A percentile compares a stretch with the other conserved stretches of the same genome.
These are phyloP conservation scores for Lasius platythorax DNA, from an alignment of 2,888 invertebrate species.

Conservation along the genomic window DNA sequence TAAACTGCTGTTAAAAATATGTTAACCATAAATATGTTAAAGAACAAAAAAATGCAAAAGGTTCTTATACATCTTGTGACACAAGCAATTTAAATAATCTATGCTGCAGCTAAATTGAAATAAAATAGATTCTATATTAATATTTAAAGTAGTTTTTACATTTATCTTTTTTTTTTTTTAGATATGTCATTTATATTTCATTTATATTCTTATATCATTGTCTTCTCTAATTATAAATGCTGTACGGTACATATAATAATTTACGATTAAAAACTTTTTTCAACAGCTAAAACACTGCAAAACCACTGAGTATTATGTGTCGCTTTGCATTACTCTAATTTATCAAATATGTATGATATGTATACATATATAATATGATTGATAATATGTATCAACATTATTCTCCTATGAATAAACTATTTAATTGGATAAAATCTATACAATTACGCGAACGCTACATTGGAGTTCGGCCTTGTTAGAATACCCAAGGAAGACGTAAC, in stretches of 20 bases:
- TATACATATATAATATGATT: background rate
- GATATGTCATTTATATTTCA: background rate
- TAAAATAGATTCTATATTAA: background rate
- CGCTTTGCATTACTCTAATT: constrained; percentile 5
- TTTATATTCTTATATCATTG: background rate
- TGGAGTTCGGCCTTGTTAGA: constrained; percentile 36
- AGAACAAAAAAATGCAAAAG: background rate
- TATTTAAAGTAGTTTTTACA: background rate
- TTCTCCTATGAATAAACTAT: constrained; percentile 5
- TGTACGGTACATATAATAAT: background rate
- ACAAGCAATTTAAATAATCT: no score
- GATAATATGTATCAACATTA: background rate
- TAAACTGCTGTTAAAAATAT: constrained; percentile 1
- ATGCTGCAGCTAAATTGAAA: constrained; percentile 43
- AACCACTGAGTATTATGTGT: background rate
- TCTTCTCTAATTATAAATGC: background rate
- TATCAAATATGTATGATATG: background rate
- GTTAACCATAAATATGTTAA: background rate
- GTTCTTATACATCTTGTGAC: background rate
- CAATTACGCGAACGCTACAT: background rate
- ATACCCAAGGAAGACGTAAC: constrained; percentile 40
- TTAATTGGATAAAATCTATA: background rate
- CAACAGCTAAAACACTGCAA: background rate
- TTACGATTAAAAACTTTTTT: background rate
- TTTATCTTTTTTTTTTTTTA: background rate